Percentiles rank a stretch among this genome's conserved stretches.
phyloP scores from a whole-genome alignment of 1,140 invertebrate species.

The Leptinotarsa texana region DNA sequence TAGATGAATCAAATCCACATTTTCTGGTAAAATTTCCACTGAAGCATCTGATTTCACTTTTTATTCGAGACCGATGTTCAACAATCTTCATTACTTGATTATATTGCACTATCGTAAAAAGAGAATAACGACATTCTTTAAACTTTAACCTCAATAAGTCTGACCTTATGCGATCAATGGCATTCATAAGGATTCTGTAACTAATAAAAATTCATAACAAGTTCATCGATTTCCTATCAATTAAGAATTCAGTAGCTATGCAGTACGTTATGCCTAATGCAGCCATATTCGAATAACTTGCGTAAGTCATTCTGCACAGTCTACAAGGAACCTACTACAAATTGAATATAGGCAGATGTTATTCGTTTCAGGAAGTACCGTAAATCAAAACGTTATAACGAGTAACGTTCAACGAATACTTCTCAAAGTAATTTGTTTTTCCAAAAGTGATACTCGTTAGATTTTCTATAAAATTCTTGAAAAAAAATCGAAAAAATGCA shows the following conservation, averaged over 20 bases:
- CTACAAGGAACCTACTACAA: neutral
- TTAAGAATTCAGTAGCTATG: neutral
- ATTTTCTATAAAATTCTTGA: too few relatives aligned
- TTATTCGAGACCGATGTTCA: too few relatives aligned
- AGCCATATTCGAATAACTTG: neutral
- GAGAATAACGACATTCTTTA: slow-evolving; percentile 1
- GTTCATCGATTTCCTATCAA: slow-evolving; percentile 1
- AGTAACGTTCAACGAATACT: too few relatives aligned
- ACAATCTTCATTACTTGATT: too few relatives aligned
- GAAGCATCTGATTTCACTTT: too few relatives aligned
- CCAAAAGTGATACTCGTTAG: too few relatives aligned
- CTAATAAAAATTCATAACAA: slow-evolving; percentile 6
- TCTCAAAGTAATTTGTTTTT: too few relatives aligned
- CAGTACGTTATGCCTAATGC: neutral
- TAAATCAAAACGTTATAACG: neutral
- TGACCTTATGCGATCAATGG: neutral
- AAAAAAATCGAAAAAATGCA: too few relatives aligned
- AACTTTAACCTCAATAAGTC: neutral
- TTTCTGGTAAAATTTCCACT: too few relatives aligned
- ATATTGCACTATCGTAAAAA: neutral
- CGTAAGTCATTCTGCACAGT: too few relatives aligned
- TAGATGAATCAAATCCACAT: too few relatives aligned
- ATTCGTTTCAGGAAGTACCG: neutral
- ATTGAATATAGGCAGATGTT: neutral
- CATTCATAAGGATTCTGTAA: neutral